These are phyloP conservation scores for Ferrisia virgata DNA, from an alignment of 2,888 invertebrate species.

Conservation along the genomic window DNA sequence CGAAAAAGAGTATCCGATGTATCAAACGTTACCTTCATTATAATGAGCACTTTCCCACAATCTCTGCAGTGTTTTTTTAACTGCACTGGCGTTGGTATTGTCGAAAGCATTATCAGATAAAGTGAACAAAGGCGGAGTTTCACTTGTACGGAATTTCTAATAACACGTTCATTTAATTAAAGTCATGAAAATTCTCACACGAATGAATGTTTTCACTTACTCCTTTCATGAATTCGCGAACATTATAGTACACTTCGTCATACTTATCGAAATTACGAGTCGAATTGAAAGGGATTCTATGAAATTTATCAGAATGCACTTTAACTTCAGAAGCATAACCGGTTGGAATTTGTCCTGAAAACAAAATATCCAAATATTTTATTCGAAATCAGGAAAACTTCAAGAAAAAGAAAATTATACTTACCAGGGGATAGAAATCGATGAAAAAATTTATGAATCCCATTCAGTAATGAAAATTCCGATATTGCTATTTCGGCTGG, in stretches of 20 bases:
- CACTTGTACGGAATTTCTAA: background rate
- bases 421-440: conserved; percentile 30
- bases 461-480: background rate
- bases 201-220: background rate
- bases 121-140: conserved; percentile 16
- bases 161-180: background rate
- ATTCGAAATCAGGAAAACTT: background rate
- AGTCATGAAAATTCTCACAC: background rate
- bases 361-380: background rate
- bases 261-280: background rate
- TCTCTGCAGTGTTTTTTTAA: background rate
- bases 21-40: background rate
- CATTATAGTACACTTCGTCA: background rate
- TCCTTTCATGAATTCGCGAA: conserved; percentile 9
- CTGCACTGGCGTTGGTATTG: conserved; percentile 23
- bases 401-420: background rate
- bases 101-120: background rate
- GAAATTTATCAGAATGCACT: background rate
- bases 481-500: conserved; percentile 29
- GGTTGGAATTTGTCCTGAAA: conserved; percentile 6
- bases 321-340: conserved; percentile 13
- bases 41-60: conserved; percentile 27
- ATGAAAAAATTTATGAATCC: conserved; percentile 17
- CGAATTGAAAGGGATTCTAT: background rate
- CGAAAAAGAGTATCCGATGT: background rate